Evolutionary conservation across 2,797 vertebrate species (phyloP).

Genomic region (Pogonophryne albipinna): DNA sequence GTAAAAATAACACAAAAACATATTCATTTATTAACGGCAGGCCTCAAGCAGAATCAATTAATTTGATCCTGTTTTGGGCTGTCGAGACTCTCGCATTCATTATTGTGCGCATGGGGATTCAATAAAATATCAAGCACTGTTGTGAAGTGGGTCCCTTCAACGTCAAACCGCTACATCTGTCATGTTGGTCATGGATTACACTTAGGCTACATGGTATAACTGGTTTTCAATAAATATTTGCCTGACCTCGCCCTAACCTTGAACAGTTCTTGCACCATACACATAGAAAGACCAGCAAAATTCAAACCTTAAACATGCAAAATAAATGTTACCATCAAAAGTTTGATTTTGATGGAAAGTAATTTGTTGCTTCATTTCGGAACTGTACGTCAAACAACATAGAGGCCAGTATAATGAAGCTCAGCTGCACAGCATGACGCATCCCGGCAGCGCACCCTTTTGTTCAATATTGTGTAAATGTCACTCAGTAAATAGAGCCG

Average conservation of each 20-base stretch:
- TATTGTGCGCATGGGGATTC: constrained; percentile 41
- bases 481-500: constrained; percentile 59
- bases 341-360: constrained; percentile 28
- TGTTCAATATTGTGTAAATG: constrained; percentile 69
- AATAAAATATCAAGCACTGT: constrained; percentile 59
- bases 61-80: constrained; percentile 60
- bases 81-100: constrained; percentile 53
- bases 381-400: constrained; percentile 24
- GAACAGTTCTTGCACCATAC: background rate
- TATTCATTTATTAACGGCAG: constrained; percentile 53
- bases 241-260: background rate
- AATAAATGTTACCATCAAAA: background rate
- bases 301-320: background rate
- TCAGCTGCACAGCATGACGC: constrained; percentile 43
- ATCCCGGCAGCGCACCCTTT: constrained; percentile 57
- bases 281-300: constrained; percentile 7
- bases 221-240: background rate
- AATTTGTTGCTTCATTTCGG: constrained; percentile 39
- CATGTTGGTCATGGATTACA: background rate
- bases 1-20: constrained; percentile 12
- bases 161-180: background rate
- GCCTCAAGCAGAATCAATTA: constrained; percentile 68
- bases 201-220: background rate
- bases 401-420: constrained; percentile 45
- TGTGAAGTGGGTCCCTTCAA: constrained; percentile 2